phyloP scores from a whole-genome alignment of 23 tunicate species.

The Trididemnum nubilum region DNA sequence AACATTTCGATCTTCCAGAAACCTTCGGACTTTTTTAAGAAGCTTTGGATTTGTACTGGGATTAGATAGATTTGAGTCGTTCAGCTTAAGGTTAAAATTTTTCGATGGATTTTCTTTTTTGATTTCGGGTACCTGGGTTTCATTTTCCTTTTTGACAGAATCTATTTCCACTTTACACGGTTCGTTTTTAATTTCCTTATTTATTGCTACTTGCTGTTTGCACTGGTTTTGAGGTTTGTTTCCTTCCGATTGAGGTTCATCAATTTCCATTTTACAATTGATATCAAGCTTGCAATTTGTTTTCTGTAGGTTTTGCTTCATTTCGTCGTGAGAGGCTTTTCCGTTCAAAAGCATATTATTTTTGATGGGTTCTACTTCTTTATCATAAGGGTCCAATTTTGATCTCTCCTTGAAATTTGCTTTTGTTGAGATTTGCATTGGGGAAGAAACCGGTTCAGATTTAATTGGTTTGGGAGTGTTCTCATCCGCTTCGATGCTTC shows the following conservation, averaged over 20 bases:
- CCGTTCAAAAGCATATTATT: not conserved
- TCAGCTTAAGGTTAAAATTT: not conserved
- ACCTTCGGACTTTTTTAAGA: conserved; percentile 13
- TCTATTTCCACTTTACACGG: not conserved
- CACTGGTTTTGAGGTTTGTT: no score
- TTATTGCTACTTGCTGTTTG: no score
- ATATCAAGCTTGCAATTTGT: no score
- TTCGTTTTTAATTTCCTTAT: not conserved
- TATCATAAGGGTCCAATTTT: no score
- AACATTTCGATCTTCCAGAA: conserved; percentile 60
- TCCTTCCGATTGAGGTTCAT: no score
- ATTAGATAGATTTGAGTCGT: not conserved
- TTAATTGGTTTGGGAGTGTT: no score
- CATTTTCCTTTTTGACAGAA: not conserved
- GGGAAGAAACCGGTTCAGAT: no score
- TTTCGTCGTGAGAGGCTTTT: not conserved
- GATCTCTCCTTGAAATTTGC: no score
- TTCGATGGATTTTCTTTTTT: not conserved
- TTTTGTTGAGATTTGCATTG: no score
- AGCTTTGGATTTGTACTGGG: not conserved
- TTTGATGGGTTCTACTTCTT: not conserved
- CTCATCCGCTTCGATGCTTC: no score
- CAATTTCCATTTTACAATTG: no score
- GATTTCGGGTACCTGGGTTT: not conserved
- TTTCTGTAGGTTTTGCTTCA: not conserved